Evolutionary conservation across 2,797 vertebrate genomes (phyloP), one percentile per base, ranked within the genome.

Genomic region (Babyrousa celebensis): DNA sequence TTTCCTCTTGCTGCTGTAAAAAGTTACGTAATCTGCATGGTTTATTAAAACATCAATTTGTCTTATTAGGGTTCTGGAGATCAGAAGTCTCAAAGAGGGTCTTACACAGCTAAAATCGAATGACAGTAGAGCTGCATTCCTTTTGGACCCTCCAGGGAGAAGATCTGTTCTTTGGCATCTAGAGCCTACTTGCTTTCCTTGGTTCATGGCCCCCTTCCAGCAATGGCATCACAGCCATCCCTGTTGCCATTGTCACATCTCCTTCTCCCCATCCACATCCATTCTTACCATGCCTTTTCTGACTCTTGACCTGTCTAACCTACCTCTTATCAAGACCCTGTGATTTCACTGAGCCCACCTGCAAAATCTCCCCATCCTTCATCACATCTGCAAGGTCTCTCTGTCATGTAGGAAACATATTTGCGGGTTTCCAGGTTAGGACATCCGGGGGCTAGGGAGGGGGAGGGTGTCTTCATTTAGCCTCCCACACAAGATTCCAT

Each of bases 51-150:
- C 52, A 62, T 48, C 29, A 77, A 40, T 62, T 65, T 63, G 40
- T 72, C 85, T 92, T 68, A 71, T 71, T 67, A 71, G 1, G 5
- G 21, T 25, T 87, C 65, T 68, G 43, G 14, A 71, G 58, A 83
- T 72, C 48, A 40, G 15, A 95, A 86, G 48, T 84, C 74, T 97
- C 70, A 91, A 86, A 77, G 7, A 80, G 60, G 58, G 10, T 36
- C 85, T 68, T 36, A 9, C 0, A 10, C n/a, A 70, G 40, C 74
- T 95, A 89, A 89, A 77, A 85, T 67, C 70, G 80, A 67, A 18
- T 43, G 52, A 83, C 9, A 70, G 29, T 4, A 58, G 60, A 94
- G 52, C 40, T 77, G 12, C 52, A 16, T 36, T 65, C 62, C 90
- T 68, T 83, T 4, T 4, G 36, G 91, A 71, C 43, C 43, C 25